Percentiles rank a stretch among this genome's conserved stretches.
These are phyloP conservation scores for Ganaspis brasiliensis DNA, from an alignment of 2,888 invertebrate genomes.

Conservation along the genomic window DNA sequence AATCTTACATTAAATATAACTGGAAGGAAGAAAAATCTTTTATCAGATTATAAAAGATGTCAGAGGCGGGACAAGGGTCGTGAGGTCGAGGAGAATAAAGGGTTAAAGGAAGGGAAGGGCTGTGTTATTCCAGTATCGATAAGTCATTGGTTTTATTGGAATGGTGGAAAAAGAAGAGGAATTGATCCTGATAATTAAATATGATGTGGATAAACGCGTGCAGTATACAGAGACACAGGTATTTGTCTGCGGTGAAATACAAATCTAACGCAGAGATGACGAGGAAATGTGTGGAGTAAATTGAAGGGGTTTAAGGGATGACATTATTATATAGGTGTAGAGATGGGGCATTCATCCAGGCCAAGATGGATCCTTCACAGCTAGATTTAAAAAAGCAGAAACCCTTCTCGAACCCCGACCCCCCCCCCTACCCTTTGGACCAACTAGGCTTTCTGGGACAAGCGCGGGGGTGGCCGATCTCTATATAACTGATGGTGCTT, in stretches of 20 bases:
- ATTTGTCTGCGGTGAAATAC: too few relatives aligned
- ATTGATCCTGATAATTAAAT: too few relatives aligned
- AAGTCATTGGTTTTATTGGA: neutral
- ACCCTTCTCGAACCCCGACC: constrained; percentile 36
- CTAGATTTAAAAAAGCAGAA: constrained; percentile 72
- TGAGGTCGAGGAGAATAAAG: neutral
- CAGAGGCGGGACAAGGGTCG: neutral
- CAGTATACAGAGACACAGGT: too few relatives aligned
- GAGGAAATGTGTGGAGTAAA: neutral
- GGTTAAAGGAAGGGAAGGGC: neutral
- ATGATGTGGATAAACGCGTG: too few relatives aligned
- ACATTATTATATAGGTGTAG: constrained; percentile 21
- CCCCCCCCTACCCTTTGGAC: constrained; percentile 36
- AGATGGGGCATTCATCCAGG: constrained; percentile 72
- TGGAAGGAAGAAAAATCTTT: too few relatives aligned
- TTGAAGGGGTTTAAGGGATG: constrained; percentile 34
- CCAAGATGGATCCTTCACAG: constrained; percentile 74
- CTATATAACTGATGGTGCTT: constrained; percentile 79
- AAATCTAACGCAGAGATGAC: too few relatives aligned
- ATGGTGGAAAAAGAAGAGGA: neutral
- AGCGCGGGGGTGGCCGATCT: constrained; percentile 62
- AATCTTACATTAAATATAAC: too few relatives aligned
- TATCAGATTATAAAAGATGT: constrained; percentile 30
- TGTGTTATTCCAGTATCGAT: too few relatives aligned
- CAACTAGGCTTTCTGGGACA: constrained; percentile 26